Evolutionary conservation across 2,113 vertebrate genomes (phyloP).

Genomic region (Anoplopoma fimbria): DNA sequence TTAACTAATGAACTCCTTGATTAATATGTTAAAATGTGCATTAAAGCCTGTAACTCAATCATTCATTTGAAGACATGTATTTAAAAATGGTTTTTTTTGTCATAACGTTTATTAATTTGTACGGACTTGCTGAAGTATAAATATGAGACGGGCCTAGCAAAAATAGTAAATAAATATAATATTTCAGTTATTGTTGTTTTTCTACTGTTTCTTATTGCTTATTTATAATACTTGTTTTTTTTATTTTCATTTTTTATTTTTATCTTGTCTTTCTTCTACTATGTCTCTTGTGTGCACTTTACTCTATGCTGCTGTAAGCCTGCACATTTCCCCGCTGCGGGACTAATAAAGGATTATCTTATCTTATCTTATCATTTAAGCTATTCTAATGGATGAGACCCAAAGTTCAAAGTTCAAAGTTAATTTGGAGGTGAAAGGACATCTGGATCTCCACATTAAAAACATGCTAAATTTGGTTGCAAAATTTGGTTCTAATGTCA

Average conservation of each 20-base stretch:
- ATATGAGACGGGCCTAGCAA: neutral
- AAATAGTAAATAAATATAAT: too few relatives aligned
- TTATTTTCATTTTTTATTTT: too few relatives aligned
- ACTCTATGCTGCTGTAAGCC: too few relatives aligned
- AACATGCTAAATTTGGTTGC: neutral
- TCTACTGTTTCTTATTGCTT: too few relatives aligned
- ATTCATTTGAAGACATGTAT: slow-evolving; percentile 22
- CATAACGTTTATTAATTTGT: too few relatives aligned
- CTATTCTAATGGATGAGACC: neutral
- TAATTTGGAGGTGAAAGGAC: neutral
- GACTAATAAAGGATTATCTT: too few relatives aligned
- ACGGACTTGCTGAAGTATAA: neutral
- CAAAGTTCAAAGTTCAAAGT: neutral
- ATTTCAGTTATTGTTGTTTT: too few relatives aligned
- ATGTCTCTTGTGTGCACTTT: too few relatives aligned
- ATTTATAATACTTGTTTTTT: too few relatives aligned
- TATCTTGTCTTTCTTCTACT: too few relatives aligned
- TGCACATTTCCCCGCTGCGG: too few relatives aligned
- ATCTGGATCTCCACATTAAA: neutral
- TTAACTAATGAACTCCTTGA: slow-evolving; percentile 55
- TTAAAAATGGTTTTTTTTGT: neutral
- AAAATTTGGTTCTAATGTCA: neutral
- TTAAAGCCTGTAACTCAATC: slow-evolving; percentile 28
- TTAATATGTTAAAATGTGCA: slow-evolving; percentile 27
- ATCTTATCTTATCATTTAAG: too few relatives aligned